phyloP scores from a whole-genome alignment of 1,140 invertebrate species.

The Solen grandis region DNA sequence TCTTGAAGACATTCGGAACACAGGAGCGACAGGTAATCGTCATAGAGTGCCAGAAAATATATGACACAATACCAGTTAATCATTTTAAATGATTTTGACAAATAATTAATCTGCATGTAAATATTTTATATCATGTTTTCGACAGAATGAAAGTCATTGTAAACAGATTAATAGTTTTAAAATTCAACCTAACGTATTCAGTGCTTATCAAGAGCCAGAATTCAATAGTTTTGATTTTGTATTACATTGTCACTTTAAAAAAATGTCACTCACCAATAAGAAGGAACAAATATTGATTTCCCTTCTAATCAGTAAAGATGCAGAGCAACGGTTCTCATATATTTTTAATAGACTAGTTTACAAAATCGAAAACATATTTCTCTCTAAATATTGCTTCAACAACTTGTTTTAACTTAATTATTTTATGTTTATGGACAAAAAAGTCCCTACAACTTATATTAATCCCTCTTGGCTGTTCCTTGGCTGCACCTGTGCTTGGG shows the following conservation, averaged over 20 bases:
- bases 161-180: neutral
- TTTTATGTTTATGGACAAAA: too few relatives aligned
- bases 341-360: too few relatives aligned
- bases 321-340: too few relatives aligned
- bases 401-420: too few relatives aligned
- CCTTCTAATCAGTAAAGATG: too few relatives aligned
- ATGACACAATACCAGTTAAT: neutral
- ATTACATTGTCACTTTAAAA: neutral
- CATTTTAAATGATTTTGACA: neutral
- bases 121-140: neutral
- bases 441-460: too few relatives aligned
- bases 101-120: neutral
- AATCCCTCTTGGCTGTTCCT: too few relatives aligned
- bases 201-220: neutral
- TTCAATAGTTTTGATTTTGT: neutral
- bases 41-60: neutral
- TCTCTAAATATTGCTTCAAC: too few relatives aligned
- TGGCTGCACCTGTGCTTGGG: too few relatives aligned
- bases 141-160: neutral
- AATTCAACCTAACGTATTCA: neutral
- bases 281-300: too few relatives aligned
- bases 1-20: constrained; percentile 60
- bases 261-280: too few relatives aligned
- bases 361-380: too few relatives aligned
- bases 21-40: constrained; percentile 45